phyloP scores from a whole-genome alignment of 2,113 vertebrate species.

The Nibea coibor region DNA sequence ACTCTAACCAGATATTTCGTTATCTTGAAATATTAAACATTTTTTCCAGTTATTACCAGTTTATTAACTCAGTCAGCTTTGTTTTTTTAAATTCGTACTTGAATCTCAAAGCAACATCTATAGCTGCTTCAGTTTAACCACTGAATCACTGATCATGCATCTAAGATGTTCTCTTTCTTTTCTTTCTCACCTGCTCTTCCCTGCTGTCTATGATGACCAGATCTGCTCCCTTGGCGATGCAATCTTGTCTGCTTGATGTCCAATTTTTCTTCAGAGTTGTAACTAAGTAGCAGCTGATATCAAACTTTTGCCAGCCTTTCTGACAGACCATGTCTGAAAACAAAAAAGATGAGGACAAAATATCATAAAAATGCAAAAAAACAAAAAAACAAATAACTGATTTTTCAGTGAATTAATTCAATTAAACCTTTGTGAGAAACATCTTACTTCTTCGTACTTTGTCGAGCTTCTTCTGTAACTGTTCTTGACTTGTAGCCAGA shows the following conservation, averaged over 20 bases:
- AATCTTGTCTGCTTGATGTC: conserved; percentile 32
- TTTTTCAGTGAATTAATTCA: no score
- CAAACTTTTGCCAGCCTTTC: conserved; percentile 45
- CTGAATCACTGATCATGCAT: not conserved
- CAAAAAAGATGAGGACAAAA: not conserved
- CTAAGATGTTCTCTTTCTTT: not conserved
- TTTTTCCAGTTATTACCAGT: not conserved
- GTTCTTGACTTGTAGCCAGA: not conserved
- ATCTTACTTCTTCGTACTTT: conserved; percentile 28
- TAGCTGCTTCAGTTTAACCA: no score
- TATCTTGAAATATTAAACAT: no score
- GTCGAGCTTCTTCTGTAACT: not conserved
- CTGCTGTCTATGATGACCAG: conserved; percentile 43
- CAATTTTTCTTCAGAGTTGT: conserved; percentile 33
- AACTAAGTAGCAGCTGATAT: conserved; percentile 53
- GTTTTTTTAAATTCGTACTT: no score
- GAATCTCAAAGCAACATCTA: no score
- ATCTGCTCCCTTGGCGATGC: conserved; percentile 28
- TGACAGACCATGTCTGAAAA: conserved; percentile 25
- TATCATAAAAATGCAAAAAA: not conserved
- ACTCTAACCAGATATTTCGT: no score
- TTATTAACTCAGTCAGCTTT: not conserved
- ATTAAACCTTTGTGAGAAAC: not conserved
- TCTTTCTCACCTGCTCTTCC: conserved; percentile 53
- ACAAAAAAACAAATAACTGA: not conserved